Conservation (phyloP, 2,797 vertebrate species). For the Threskiornis aethiopicus region DNA sequence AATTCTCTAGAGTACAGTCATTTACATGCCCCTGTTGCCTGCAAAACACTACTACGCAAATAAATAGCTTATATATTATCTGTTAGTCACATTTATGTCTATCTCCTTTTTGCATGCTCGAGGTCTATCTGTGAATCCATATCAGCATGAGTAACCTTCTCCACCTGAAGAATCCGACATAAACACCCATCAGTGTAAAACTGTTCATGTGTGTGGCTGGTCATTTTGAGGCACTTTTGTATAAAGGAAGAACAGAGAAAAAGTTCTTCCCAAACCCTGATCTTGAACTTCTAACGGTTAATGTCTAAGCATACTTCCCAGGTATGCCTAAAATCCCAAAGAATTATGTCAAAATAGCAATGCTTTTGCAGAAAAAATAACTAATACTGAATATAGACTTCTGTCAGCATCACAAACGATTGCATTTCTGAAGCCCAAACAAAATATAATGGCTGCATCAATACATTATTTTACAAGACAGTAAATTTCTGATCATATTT, state of each 20-base stretch:
- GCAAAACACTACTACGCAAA: background rate
- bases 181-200: background rate
- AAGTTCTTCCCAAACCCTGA: background rate
- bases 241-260: background rate
- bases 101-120: background rate
- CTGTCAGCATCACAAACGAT: rapidly evolving
- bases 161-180: background rate
- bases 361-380: background rate
- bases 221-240: background rate
- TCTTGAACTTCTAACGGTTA: background rate
- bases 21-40: background rate
- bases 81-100: background rate
- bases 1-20: background rate
- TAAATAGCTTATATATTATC: background rate
- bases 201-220: background rate
- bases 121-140: background rate
- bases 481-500: background rate
- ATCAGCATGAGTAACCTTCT: background rate
- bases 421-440: background rate
- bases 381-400: background rate
- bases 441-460: background rate
- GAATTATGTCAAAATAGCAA: background rate
- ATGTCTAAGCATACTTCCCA: background rate
- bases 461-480: background rate
- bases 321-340: background rate